Conservation (phyloP, 2,113 vertebrate species). For the Ceyx cyanopectus region DNA sequence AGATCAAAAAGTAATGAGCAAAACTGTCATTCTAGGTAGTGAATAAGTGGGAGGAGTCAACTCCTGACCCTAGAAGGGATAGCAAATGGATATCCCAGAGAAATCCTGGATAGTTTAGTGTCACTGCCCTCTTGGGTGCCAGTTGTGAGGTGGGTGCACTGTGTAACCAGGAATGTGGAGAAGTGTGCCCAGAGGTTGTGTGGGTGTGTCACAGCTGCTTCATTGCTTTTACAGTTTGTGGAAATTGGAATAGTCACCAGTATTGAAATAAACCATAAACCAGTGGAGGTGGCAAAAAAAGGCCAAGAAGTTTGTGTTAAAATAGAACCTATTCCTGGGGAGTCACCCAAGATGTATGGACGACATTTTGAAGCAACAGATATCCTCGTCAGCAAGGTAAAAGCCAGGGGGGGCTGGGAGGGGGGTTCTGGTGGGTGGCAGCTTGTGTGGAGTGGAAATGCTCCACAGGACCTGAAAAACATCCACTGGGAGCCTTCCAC, state of each 20-base stretch:
- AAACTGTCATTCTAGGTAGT: background rate
- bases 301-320: constrained; percentile 98
- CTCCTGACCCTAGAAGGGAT: background rate
- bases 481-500: accelerated
- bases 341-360: constrained; percentile 98
- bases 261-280: constrained; percentile 97
- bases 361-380: constrained; percentile 98
- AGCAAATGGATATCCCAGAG: background rate
- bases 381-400: constrained; percentile 95
- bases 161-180: background rate
- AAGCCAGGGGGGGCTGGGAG: background rate
- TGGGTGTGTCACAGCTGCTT: background rate
- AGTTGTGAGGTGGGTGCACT: accelerated
- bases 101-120: background rate
- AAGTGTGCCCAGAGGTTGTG: accelerated
- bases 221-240: constrained; percentile 85
- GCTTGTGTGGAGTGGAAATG: background rate
- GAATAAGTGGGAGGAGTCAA: background rate
- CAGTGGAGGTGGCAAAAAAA: constrained; percentile 93
- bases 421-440: background rate
- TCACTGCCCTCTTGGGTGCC: background rate
- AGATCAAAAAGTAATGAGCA: background rate
- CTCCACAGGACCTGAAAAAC: background rate
- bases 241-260: constrained; percentile 96
- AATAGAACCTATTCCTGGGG: constrained; percentile 96